Base-by-base conservation (phyloP, 1,140 invertebrate genomes). In the Drosophila hydei region DNA sequence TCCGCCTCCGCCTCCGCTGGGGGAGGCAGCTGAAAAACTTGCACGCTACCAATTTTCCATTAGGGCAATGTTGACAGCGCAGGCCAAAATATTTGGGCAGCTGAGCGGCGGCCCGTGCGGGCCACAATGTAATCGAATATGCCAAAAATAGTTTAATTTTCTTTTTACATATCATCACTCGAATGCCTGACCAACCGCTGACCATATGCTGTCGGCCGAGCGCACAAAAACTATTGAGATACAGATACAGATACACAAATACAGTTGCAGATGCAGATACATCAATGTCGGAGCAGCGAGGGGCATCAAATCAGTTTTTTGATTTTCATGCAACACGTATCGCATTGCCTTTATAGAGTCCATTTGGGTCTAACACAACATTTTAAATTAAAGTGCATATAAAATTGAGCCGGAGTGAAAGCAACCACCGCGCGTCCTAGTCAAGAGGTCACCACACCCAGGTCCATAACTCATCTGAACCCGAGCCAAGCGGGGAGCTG, bases 1-100 rank as follows among this genome's bases (percentile, higher is more conserved):
- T 9, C 9, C 30, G 30, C 30, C 30, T 33, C 30, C 25, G 25
- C 27, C 27, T 30, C 5, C 6, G 6, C 27, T 0, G n/a, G 33
- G 59, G 18, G 30, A 3, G 33, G 59, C 48, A 64, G 60, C 72
- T 75, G 72, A 21, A 74, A 60, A 59, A 30, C 25, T 55, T 21
- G 51, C 33, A 11, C 25, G 36, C 40, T 51, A 56, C 30, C 50
- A 52, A 38, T 60, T 30, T 38, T 40, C 36, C 38, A 63, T 51
- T 52, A 52, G 16, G 9, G 18, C 14, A 8, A 12, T 16, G 71
- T 36, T 68, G 80, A 79, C 80, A 76, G 68, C 50, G 51, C 48
- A 50, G 56, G 63, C 42, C 69, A 68, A 70, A 85, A 85, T 85
- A 85, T 85, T 85, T 85, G 77, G 81, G 69, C 80, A 85, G 80